Evolutionary conservation across 2,797 vertebrate species (phyloP), one percentile per base, ranked within the genome.

Genomic region (Mastacembelus armatus): DNA sequence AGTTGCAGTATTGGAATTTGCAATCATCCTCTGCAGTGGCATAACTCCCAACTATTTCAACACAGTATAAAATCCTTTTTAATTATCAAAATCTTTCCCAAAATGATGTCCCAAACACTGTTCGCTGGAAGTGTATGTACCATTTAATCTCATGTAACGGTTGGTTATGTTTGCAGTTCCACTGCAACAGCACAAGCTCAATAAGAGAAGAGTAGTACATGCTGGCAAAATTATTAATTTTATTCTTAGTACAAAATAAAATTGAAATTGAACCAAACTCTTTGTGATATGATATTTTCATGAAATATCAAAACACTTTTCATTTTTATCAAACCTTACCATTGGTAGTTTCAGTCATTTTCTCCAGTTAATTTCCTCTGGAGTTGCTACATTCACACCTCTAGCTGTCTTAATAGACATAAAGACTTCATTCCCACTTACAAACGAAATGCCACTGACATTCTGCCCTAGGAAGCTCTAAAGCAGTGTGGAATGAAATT

Each of bases 281-380:
- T 11, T 15, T 1, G 0, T 16, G 4, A 61, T 62, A 45, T 56
- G 1, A 16, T 36, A 27, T 58, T 21, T 68, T 39, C 50, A 40
- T 59, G 26, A 68, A 57, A 42, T 38, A 73, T 54, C 24, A 35
- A 38, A 60, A 66, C 47, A 56, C 38, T 39, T 71, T 51, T 26
- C 16, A 39, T 36, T 77, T 64, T 64, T 51, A 75, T 72, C 40
- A 62, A 32, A 60, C 29, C 22, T 72, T 62, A 60, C 19, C 27
- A 50, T 55, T 73, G 67, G 51, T 55, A 59, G 33, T 77, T 74
- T 68, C 40, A n/a, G n/a, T n/a, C n/a, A n/a, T n/a, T n/a, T n/a
- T n/a, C n/a, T n/a, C n/a, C n/a, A n/a, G 79, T 79, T 80, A 80
- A 81, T 87, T 88, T 88, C 79, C 81, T 79, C 74, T 66, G 62